Base-by-base conservation (phyloP, 2,888 invertebrate genomes). In the Agrenia bidenticulata region DNA sequence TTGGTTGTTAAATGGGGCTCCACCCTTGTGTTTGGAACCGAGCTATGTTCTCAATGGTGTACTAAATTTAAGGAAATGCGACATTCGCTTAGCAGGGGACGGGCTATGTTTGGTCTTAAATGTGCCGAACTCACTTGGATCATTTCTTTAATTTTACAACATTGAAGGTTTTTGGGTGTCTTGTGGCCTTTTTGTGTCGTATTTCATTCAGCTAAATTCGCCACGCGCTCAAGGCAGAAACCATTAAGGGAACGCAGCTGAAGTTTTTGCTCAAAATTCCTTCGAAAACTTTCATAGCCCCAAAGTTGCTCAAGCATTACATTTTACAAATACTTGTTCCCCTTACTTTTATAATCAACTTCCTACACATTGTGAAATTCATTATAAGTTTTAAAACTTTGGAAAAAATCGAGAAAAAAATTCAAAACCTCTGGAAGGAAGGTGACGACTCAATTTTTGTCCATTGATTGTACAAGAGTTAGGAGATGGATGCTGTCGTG, bases 121-220 rank as follows among this genome's bases (percentile, higher is more conserved):
- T 45, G 45, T 45, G 45, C 45, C 45, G 45, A 45, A 45, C 45
- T 45, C 45, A 5, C 9, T 45, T 45, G 45, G 45, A 45, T 45
- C 45, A 15, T 45, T 45, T 45, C 45, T 45, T 45, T 45, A 45
- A 45, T 45, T 45, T 45, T 32, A 45, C 15, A 45, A 15, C n/a
- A 45, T 45, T 5, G 45, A 11, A 45, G 4, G 45, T 45, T 5
- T 45, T 45, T 15, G 45, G 45, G 15, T 45, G 45, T 45, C 45
- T 45, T 45, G 45, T 15, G 45, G n/a, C n/a, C 45, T 45, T 45
- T 45, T 45, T 45, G 45, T 45, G 45, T 45, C 45, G 45, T 45
- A 45, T 45, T 45, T 45, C 45, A 45, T 45, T 45, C 45, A 45
- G 15, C n/a, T 19, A 5, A 23, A 51, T 51, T 51, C 51, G 51